phyloP scores from a whole-genome alignment of 2,888 invertebrate genomes.

The Eulithis prunata region DNA sequence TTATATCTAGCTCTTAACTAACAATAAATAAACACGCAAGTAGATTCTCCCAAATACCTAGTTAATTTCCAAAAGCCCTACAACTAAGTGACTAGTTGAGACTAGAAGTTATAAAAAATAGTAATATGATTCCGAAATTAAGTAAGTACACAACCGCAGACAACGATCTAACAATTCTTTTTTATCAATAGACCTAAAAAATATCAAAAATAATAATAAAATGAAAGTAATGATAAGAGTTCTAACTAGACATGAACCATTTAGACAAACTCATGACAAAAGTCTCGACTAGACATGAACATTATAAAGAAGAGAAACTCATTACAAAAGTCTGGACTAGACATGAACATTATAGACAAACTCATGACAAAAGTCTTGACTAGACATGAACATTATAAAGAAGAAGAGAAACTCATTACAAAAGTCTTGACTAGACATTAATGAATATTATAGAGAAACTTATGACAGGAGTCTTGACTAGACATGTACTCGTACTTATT shows the following conservation, averaged over 20 bases:
- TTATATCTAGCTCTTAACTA: constrained; percentile 9
- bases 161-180: too few relatives aligned
- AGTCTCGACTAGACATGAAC: constrained; percentile 43
- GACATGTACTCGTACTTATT: constrained; percentile 36
- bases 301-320: too few relatives aligned
- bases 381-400: constrained; percentile 34
- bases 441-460: neutral
- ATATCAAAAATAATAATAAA: too few relatives aligned
- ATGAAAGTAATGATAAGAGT: too few relatives aligned
- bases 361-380: constrained; percentile 35
- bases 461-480: constrained; percentile 42
- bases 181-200: too few relatives aligned
- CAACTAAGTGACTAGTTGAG: constrained; percentile 20
- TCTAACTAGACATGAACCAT: too few relatives aligned
- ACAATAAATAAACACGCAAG: constrained; percentile 21
- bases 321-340: too few relatives aligned
- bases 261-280: neutral
- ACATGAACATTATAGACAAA: too few relatives aligned
- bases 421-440: neutral
- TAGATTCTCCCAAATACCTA: neutral
- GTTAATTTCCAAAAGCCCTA: neutral
- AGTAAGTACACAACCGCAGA: too few relatives aligned
- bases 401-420: too few relatives aligned
- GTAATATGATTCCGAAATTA: neutral
- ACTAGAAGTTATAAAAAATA: neutral